These are phyloP conservation scores for Propithecus perrieri DNA, from an alignment of 2,797 vertebrate genomes.

Conservation along the genomic window DNA sequence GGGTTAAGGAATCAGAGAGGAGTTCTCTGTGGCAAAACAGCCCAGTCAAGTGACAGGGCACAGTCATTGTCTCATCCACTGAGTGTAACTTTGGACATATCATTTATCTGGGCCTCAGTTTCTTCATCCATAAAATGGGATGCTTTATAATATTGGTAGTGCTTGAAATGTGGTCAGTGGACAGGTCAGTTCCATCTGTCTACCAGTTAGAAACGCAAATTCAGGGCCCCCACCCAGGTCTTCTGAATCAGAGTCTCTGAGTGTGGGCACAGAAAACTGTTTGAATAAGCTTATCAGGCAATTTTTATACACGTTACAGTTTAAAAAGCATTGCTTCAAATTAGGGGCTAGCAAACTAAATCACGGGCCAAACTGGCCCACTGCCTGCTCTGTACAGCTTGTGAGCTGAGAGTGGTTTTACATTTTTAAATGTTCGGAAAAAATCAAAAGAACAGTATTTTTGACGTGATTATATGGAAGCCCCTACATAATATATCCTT, in stretches of 20 bases:
- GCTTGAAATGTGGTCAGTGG: neutral
- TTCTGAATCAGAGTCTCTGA: neutral
- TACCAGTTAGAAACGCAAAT: neutral
- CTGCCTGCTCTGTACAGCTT: neutral
- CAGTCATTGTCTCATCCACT: neutral
- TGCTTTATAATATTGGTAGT: neutral
- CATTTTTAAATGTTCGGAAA: neutral
- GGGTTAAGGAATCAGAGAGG: neutral
- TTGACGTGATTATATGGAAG: neutral
- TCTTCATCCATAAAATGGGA: neutral
- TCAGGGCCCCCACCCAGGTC: neutral
- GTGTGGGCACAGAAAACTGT: neutral
- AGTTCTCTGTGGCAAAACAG: neutral
- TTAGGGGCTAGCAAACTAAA: neutral
- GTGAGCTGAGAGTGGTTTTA: neutral
- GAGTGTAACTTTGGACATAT: neutral
- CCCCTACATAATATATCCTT: neutral
- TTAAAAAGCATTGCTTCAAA: neutral
- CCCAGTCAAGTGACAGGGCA: neutral
- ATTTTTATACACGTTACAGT: neutral
- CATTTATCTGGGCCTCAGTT: neutral
- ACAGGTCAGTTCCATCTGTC: neutral
- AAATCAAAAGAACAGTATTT: neutral
- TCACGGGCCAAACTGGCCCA: fast-evolving
- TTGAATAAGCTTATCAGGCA: neutral